A percentile compares a stretch with the other conserved stretches of the same genome.
Conservation (phyloP, 2,797 vertebrate genomes). For the Darevskia mixta region DNA sequence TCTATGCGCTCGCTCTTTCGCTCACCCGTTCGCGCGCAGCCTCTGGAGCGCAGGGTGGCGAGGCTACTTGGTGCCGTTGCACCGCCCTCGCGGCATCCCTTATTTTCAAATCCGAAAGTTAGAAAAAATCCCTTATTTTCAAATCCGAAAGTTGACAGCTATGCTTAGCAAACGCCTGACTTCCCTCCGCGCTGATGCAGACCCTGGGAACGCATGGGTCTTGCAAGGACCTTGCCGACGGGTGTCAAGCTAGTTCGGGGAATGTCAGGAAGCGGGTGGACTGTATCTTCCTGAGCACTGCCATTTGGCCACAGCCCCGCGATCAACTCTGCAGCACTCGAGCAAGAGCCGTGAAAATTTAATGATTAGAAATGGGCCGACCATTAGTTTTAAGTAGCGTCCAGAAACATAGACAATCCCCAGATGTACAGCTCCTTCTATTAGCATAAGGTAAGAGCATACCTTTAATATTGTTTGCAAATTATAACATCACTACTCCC, state of each 20-base stretch:
- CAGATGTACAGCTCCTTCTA: neutral
- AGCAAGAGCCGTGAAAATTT: slow-evolving; percentile 31
- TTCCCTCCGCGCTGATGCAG: neutral
- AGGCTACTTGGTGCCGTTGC: no score
- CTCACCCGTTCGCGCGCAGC: no score
- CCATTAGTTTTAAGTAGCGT: slow-evolving; percentile 31
- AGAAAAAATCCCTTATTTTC: no score
- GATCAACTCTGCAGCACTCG: neutral
- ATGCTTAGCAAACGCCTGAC: neutral
- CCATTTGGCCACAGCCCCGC: slow-evolving; percentile 19
- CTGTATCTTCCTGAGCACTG: neutral
- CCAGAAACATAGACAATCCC: neutral
- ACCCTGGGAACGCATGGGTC: no score
- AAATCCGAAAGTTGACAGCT: no score
- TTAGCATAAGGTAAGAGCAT: neutral
- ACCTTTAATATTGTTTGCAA: neutral
- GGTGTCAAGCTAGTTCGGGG: neutral
- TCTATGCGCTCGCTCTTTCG: no score
- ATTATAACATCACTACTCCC: neutral
- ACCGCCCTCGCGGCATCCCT: no score
- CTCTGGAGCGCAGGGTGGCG: no score
- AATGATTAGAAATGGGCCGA: slow-evolving; percentile 35
- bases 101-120: no score
- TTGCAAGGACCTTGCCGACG: neutral
- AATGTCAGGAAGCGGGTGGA: neutral